Evolutionary conservation across 2,888 invertebrate species (phyloP).

Genomic region (Drosophila monieri): DNA sequence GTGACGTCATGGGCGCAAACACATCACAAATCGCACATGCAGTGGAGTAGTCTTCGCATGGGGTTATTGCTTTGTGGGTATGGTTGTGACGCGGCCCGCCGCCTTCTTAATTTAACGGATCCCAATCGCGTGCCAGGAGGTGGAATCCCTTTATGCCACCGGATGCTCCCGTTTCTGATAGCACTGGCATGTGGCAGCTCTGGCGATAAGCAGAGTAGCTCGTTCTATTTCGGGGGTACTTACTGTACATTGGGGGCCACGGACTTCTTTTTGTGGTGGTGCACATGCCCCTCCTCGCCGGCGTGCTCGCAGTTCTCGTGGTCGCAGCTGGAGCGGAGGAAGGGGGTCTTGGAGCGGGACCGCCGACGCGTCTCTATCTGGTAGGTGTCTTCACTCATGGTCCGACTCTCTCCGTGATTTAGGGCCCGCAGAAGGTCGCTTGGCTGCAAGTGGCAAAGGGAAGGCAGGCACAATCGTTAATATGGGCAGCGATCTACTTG

Average conservation of each 20-base stretch:
- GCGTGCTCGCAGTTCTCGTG: constrained; percentile 85
- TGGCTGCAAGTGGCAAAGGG: constrained; percentile 39
- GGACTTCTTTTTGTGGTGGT: constrained; percentile 83
- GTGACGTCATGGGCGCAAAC: constrained; percentile 63
- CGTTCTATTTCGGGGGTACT: constrained; percentile 53
- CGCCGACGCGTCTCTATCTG: constrained; percentile 87
- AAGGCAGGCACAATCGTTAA: constrained; percentile 40
- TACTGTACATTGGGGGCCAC: constrained; percentile 79
- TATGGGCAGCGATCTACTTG: constrained; percentile 4
- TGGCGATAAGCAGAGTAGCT: neutral
- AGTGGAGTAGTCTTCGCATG: neutral
- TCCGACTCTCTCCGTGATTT: constrained; percentile 3
- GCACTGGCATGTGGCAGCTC: neutral
- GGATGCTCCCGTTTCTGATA: constrained; percentile 1
- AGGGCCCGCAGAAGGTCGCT: constrained; percentile 22
- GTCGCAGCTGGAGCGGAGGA: constrained; percentile 86
- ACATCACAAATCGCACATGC: constrained; percentile 2
- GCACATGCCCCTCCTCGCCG: constrained; percentile 85
- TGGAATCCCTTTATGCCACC: neutral
- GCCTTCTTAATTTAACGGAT: neutral
- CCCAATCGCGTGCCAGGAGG: neutral
- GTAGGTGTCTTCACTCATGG: constrained; percentile 76
- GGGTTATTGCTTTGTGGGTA: constrained; percentile 10
- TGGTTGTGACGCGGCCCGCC: constrained; percentile 13
- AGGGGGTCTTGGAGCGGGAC: constrained; percentile 89